Evolutionary conservation across 2,113 vertebrate species (phyloP).

Genomic region (Passer montanus): DNA sequence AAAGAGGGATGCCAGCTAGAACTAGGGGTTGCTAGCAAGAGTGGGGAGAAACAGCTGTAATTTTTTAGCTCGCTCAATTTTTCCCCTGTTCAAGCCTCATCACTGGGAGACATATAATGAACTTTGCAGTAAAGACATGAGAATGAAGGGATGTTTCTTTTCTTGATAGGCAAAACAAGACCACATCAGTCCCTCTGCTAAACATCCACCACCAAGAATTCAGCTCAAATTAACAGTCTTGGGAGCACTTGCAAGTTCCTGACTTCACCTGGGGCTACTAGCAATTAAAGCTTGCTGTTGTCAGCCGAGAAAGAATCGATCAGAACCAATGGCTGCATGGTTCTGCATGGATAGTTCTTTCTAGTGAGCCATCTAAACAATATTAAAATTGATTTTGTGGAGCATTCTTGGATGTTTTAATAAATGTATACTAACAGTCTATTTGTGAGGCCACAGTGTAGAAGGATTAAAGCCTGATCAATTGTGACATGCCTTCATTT

Average conservation of each 20-base stretch:
- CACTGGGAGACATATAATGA: not conserved
- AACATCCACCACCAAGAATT: not conserved
- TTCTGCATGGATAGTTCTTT: not conserved
- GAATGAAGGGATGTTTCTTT: not conserved
- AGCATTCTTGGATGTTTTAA: not conserved
- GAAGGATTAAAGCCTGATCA: slow-evolving; percentile 29
- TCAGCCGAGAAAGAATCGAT: not conserved
- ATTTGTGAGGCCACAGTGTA: not conserved
- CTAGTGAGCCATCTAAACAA: not conserved
- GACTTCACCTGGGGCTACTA: not conserved
- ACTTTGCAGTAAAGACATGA: not conserved
- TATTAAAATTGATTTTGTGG: slow-evolving; percentile 32
- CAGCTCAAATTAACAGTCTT: not conserved
- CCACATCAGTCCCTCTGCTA: not conserved
- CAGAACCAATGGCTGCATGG: not conserved
- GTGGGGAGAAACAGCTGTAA: not conserved
- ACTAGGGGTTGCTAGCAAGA: not conserved
- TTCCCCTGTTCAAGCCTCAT: not conserved
- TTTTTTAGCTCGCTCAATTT: not conserved
- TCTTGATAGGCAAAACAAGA: not conserved
- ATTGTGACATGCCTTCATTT: not conserved
- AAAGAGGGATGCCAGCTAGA: not conserved
- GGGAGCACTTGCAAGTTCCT: not conserved
- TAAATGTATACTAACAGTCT: slow-evolving; percentile 11
- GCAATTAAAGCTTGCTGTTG: slow-evolving; percentile 8